Conservation (phyloP, 2,888 invertebrate species). For the Nomada fucata region DNA sequence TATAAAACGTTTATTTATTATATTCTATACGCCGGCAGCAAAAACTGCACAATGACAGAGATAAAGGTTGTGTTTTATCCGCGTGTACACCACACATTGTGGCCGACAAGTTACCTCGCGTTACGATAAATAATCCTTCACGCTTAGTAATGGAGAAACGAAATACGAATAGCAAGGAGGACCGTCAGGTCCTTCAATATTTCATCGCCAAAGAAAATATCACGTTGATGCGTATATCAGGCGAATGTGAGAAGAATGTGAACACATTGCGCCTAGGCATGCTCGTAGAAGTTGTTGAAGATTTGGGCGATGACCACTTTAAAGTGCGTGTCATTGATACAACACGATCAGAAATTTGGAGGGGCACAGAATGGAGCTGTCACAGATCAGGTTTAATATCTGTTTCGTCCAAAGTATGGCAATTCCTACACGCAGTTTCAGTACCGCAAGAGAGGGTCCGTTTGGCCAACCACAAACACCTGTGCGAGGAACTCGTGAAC, state of each 20-base stretch:
- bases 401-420: conserved; percentile 83
- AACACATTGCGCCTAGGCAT: conserved; percentile 72
- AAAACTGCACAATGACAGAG: conserved; percentile 17
- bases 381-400: conserved; percentile 74
- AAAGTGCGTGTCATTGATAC: conserved; percentile 72
- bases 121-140: conserved; percentile 15
- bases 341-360: conserved; percentile 72
- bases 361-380: conserved; percentile 80
- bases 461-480: conserved; percentile 83
- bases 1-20: background rate
- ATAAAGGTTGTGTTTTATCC: conserved; percentile 15
- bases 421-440: conserved; percentile 85
- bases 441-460: conserved; percentile 85
- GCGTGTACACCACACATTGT: conserved; percentile 4
- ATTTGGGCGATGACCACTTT: conserved; percentile 70
- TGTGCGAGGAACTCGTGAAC: conserved; percentile 84
- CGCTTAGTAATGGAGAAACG: conserved; percentile 59
- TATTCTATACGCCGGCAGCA: background rate
- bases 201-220: conserved; percentile 75
- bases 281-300: conserved; percentile 76
- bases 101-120: background rate
- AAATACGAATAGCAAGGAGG: conserved; percentile 44
- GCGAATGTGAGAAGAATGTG: conserved; percentile 73
- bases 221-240: conserved; percentile 71
- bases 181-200: conserved; percentile 58